A percentile compares a stretch with the other conserved stretches of the same genome.
Conservation (phyloP, 2,797 vertebrate genomes). For the Orestias chungarensis region DNA sequence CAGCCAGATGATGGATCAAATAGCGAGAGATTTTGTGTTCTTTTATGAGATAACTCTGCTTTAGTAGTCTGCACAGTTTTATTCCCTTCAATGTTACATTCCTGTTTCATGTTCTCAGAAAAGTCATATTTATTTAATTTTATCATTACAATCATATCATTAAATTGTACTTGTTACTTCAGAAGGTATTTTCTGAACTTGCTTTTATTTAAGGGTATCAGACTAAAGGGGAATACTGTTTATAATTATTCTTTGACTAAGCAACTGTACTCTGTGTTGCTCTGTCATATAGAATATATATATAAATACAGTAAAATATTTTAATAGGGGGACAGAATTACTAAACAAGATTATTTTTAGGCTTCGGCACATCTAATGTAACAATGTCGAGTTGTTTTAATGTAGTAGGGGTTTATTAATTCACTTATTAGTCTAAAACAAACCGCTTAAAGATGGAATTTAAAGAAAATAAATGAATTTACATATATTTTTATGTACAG, state of each 20-base stretch:
- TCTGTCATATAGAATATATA: background rate
- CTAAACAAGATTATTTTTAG: background rate
- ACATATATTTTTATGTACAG: background rate
- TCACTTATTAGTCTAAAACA: background rate
- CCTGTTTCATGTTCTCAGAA: background rate
- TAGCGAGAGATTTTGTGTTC: background rate
- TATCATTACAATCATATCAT: no score
- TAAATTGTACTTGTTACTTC: no score
- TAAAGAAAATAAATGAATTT: background rate
- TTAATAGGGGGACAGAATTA: background rate
- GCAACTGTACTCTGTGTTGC: background rate
- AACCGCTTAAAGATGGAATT: background rate
- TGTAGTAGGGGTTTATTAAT: background rate
- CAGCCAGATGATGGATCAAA: background rate
- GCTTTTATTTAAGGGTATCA: constrained; percentile 1
- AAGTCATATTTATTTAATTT: background rate
- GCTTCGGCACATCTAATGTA: background rate
- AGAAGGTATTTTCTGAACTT: background rate
- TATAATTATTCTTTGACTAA: background rate
- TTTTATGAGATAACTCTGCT: background rate
- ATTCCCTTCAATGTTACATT: no score
- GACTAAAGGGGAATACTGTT: background rate
- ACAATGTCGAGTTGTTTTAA: background rate
- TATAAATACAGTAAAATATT: background rate
- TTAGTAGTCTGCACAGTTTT: background rate